Evolutionary conservation across 2,113 vertebrate genomes (phyloP).

Genomic region (Girardinichthys multiradiatus): DNA sequence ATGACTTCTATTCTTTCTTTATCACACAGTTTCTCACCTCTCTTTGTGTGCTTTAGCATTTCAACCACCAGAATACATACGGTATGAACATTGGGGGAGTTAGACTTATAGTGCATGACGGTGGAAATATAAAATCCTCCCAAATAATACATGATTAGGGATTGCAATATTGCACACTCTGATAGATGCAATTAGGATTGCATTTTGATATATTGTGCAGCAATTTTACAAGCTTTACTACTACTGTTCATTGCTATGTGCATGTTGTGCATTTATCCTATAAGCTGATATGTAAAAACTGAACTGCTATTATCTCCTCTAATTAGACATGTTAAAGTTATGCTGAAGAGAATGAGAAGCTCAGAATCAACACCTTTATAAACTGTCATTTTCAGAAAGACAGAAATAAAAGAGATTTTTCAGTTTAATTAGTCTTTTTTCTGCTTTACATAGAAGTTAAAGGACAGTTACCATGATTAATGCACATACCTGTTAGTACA

Average conservation of each 20-base stretch:
- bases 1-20: not conserved
- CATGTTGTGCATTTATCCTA: not conserved
- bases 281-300: not conserved
- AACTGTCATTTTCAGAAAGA: constrained; percentile 10
- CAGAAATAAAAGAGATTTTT: constrained; percentile 18
- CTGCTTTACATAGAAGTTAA: constrained; percentile 32
- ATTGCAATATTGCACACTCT: not conserved
- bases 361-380: constrained; percentile 8
- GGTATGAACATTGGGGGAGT: not conserved
- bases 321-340: constrained; percentile 8
- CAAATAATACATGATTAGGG: not conserved
- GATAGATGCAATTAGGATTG: not conserved
- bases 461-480: not conserved
- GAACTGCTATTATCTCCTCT: not conserved
- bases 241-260: constrained; percentile 45
- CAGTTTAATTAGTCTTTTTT: constrained; percentile 23
- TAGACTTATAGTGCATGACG: not conserved
- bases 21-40: too few relatives aligned
- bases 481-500: constrained; percentile 1
- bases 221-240: constrained; percentile 27
- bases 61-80: not conserved
- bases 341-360: constrained; percentile 11
- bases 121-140: not conserved
- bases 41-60: not conserved
- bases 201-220: not conserved